A percentile compares a stretch with the other conserved stretches of the same genome.
phyloP scores from a whole-genome alignment of 2,888 invertebrate genomes.

The Calameuta filiformis region DNA sequence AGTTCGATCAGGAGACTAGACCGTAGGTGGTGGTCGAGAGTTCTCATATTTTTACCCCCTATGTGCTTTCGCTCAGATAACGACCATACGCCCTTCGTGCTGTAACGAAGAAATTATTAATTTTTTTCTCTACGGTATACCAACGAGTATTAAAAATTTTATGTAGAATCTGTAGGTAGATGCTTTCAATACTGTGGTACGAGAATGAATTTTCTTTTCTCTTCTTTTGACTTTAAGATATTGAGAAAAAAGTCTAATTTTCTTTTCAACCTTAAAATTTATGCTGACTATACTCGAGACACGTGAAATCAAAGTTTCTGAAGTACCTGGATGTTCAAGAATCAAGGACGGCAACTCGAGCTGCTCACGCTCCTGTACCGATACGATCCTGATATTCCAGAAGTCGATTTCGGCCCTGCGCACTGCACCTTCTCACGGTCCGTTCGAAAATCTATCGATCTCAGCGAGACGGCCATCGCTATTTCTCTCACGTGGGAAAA shows the following conservation, averaged over 20 bases:
- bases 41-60: slow-evolving; percentile 29
- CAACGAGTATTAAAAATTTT: not conserved
- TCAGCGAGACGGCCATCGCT: not conserved
- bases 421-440: not conserved
- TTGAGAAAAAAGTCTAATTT: not conserved
- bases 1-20: slow-evolving; percentile 59
- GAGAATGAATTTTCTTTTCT: not conserved
- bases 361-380: not conserved
- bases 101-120: not conserved
- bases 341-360: not conserved
- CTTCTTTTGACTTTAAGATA: not conserved
- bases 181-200: not conserved
- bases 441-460: not conserved
- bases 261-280: not conserved
- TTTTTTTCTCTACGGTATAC: not conserved
- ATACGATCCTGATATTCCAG: not conserved
- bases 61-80: not conserved
- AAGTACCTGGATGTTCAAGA: not conserved
- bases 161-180: not conserved
- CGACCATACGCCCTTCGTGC: not conserved
- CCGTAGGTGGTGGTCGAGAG: slow-evolving; percentile 37
- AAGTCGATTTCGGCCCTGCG: not conserved
- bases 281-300: not conserved
- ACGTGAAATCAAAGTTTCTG: not conserved
- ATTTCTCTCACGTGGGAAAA: not conserved